phyloP scores from a whole-genome alignment of 2,888 invertebrate species.

The Ichneumon xanthorius region DNA sequence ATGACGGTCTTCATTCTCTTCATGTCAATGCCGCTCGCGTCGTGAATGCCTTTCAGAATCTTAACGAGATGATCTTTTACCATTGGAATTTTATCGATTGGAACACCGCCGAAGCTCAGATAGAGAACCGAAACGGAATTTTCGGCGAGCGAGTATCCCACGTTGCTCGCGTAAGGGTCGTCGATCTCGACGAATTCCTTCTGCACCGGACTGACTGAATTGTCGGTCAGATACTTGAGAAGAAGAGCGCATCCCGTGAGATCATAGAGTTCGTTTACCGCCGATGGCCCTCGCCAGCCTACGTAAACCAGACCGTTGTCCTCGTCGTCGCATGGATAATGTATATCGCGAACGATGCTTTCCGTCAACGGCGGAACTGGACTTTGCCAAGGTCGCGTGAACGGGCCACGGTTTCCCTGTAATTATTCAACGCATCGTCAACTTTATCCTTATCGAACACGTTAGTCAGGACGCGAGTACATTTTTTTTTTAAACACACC shows the following conservation, averaged over 20 bases:
- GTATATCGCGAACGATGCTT: constrained; percentile 86
- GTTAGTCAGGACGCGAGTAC: too few species aligned
- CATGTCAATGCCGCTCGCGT: constrained; percentile 89
- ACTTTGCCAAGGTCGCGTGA: constrained; percentile 92
- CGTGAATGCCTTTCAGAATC: constrained; percentile 85
- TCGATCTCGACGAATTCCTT: constrained; percentile 93
- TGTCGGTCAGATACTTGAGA: constrained; percentile 93
- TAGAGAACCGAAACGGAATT: constrained; percentile 90
- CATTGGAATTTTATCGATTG: constrained; percentile 88
- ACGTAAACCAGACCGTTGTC: constrained; percentile 92
- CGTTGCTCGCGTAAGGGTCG: constrained; percentile 92
- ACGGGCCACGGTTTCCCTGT: constrained; percentile 86
- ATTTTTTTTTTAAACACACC: too few species aligned
- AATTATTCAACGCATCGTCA: not conserved
- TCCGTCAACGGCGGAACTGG: constrained; percentile 88
- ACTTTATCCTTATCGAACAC: too few species aligned
- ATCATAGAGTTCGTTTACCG: constrained; percentile 86
- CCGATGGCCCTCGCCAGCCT: constrained; percentile 93
- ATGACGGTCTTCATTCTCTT: constrained; percentile 91
- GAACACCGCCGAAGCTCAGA: constrained; percentile 91
- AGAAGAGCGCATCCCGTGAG: constrained; percentile 89
- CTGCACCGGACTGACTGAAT: constrained; percentile 94
- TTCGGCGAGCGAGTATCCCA: constrained; percentile 89
- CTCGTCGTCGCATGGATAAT: constrained; percentile 94
- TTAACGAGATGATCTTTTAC: constrained; percentile 87